Base-by-base conservation (phyloP, 2,888 invertebrate genomes). In the Scaptodrosophila latifasciaeformis region DNA sequence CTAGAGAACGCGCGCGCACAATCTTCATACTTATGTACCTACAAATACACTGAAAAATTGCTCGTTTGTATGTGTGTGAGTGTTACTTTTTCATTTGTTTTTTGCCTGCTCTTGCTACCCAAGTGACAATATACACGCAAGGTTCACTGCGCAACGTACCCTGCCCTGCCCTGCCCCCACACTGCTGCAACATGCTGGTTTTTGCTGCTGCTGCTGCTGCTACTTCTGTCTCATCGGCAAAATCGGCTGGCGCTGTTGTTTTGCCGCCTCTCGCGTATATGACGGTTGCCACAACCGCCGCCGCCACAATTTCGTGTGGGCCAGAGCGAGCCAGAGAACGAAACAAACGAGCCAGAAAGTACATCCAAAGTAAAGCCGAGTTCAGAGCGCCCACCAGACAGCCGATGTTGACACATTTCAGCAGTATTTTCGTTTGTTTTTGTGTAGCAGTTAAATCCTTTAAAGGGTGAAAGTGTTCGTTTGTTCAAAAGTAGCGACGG, bases 131-230 rank as follows among this genome's bases (percentile, higher is more conserved):
- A 59, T 59, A 59, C 66, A 76, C 70, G 76, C 70, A 76, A 71
- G 70, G 70, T 76, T 76, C 70, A 76, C 76, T 76, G 77, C 70
- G 77, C 70, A 71, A 76, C 70, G 72, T 60, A 60, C 57, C 69
- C 66, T 53, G 52, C 40, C 34, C 45, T 27, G 42, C 54, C 56
- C 49, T 13, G 44, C 17, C 30, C 62, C 46, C 49, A 59, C 34
- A 40, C 67, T 50, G 37, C 60, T 60, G 67, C 67, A 76, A 70
- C 70, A 69, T 69, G 66, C 63, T 54, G 51, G 42, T 51, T 35
- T 37, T 24, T 29, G 47, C 48, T 43, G 21, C 29, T 18, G 52
- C 35, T 24, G 13, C 39, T 39, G 37, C 21, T 12, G 5, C 12
- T 12, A 6, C 6, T 46, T 46, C 54, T 62, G 70, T 72, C 70